Evolutionary conservation across 2,888 invertebrate species (phyloP), one percentile per base, ranked within the genome.

Genomic region (Meganola albula): DNA sequence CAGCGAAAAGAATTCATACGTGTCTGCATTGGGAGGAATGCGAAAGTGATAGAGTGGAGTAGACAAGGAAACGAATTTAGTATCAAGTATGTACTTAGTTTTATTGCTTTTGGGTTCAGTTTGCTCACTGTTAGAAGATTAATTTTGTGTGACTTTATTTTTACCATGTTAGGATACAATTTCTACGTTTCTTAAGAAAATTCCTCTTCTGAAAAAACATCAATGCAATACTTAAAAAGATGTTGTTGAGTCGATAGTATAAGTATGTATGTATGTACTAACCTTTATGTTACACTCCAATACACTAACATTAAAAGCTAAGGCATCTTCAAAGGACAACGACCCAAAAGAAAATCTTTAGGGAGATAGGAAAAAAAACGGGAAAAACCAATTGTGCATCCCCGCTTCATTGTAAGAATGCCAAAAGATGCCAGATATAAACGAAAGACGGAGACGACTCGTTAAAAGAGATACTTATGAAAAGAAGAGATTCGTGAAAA

Each of bases 41-140:
- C 68, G 68, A 63, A 70, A 70, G 67, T 74, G 73, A 73, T 73
- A 66, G 69, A 74, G 70, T 63, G 66, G 60, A 3, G 20, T 58
- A 44, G 21, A 44, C 42, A 33, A 37, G 42, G 30, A 48, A 53
- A 46, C 46, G 37, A 53, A 61, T 63, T 63, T 32, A 33, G 37
- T 45, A 44, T 27, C 37, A 63, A 59, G 63, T 63, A 63, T 61
- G 64, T 71, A 68, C 63, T 65, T 71, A 68, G 63, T 50, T 50
- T 53, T 50, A 53, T 53, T 53, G 33, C 31, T 33, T 34, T 38
- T 38, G 29, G 35, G 27, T 30, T 38, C 27, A 31, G 32, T 32
- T 22, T 34, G 9, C 31, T 31, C 29, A 24, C 32, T 34, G 25
- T 31, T 33, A 9, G 11, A 24, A 38, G 24, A 31, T 14, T 29